Evolutionary conservation across 2,797 vertebrate genomes (phyloP).

Genomic region (Phataginus tetradactyla): DNA sequence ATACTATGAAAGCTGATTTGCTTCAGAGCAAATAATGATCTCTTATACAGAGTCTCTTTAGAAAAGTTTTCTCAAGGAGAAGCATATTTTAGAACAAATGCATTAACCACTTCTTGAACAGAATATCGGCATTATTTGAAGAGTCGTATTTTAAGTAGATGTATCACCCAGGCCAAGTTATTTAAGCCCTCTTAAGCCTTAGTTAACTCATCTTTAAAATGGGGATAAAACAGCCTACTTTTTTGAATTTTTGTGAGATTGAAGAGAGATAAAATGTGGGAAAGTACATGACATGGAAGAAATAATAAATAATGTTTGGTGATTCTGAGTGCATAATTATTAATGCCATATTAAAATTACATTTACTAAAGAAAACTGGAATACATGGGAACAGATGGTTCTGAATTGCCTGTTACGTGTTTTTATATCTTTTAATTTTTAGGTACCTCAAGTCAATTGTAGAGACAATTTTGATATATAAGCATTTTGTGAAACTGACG

Average conservation of each 20-base stretch:
- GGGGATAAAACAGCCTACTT: neutral
- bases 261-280: neutral
- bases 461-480: constrained; percentile 96
- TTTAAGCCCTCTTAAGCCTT: neutral
- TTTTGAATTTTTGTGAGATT: constrained; percentile 18
- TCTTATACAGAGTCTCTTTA: neutral
- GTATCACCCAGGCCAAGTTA: neutral
- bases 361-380: neutral
- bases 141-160: constrained; percentile 5
- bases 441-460: constrained; percentile 97
- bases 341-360: neutral
- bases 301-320: neutral
- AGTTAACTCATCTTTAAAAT: constrained; percentile 35
- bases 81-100: constrained; percentile 20
- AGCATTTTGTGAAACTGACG: constrained; percentile 95
- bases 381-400: neutral
- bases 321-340: neutral
- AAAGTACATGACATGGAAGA: neutral
- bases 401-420: neutral
- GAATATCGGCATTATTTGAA: neutral
- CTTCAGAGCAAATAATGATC: constrained; percentile 8
- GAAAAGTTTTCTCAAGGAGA: constrained; percentile 3
- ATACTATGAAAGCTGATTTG: neutral
- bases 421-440: constrained; percentile 52
- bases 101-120: neutral